Percentiles rank a stretch among this genome's conserved stretches.
These are phyloP conservation scores for Castor canadensis DNA, from an alignment of 2,113 vertebrate genomes.

Conservation along the genomic window DNA sequence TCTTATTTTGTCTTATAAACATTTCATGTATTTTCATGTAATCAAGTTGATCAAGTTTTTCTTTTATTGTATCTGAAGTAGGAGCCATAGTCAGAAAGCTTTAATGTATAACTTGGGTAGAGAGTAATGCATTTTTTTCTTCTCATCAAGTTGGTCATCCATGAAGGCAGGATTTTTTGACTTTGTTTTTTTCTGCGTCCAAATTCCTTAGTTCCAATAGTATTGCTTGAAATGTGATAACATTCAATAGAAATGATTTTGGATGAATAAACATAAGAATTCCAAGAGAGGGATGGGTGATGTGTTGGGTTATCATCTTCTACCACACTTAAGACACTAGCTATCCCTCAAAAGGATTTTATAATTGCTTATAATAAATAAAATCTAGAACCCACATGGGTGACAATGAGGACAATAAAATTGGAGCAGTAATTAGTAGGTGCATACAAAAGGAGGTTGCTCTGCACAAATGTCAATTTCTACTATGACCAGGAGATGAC, in stretches of 20 bases:
- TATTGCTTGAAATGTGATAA: background rate
- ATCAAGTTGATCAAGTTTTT: background rate
- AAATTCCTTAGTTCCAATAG: background rate
- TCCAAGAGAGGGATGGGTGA: background rate
- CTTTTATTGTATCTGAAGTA: background rate
- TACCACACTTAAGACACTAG: background rate
- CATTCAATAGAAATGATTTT: background rate
- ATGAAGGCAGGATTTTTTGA: background rate
- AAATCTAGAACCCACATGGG: background rate
- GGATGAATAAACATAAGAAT: background rate
- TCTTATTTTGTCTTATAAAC: background rate
- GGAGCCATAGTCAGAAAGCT: background rate
- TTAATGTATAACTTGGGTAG: too few species aligned
- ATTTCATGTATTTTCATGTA: background rate
- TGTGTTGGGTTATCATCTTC: background rate
- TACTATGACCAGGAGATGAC: background rate
- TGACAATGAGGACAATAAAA: background rate
- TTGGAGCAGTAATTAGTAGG: background rate
- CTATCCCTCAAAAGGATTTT: background rate
- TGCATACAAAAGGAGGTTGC: background rate
- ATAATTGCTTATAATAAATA: background rate
- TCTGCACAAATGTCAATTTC: background rate
- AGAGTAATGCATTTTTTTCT: background rate
- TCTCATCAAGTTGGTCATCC: too few species aligned
- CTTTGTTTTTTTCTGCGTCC: background rate